Conservation (phyloP, 2,797 vertebrate genomes). For the Mastacembelus armatus region DNA sequence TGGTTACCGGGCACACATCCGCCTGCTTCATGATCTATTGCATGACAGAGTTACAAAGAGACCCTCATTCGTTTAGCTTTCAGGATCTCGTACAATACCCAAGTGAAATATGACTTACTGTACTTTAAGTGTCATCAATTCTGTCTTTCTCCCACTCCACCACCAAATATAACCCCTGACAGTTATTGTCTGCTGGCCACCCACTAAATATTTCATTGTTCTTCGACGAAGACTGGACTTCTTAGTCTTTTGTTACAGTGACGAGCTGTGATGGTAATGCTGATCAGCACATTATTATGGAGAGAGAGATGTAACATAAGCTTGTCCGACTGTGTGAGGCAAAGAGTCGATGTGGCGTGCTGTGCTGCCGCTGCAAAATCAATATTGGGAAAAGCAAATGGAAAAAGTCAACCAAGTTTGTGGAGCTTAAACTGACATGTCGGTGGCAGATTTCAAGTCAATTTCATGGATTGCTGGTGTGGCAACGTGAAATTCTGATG, state of each 20-base stretch:
- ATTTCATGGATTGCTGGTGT: constrained; percentile 78
- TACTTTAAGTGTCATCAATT: constrained; percentile 57
- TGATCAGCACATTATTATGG: constrained; percentile 51
- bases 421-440: constrained; percentile 38
- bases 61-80: constrained; percentile 79
- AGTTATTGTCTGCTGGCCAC: constrained; percentile 55
- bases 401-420: constrained; percentile 51
- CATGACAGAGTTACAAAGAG: constrained; percentile 64
- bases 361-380: constrained; percentile 51
- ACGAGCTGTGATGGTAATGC: constrained; percentile 43
- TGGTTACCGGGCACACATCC: constrained; percentile 72
- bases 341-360: constrained; percentile 39
- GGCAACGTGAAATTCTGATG: constrained; percentile 55
- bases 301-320: constrained; percentile 54
- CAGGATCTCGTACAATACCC: constrained; percentile 65
- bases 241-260: constrained; percentile 47
- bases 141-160: constrained; percentile 52
- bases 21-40: constrained; percentile 76
- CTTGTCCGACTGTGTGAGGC: constrained; percentile 32
- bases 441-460: constrained; percentile 52
- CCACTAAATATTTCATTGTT: constrained; percentile 70
- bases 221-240: constrained; percentile 53
- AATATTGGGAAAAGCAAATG: constrained; percentile 51
- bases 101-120: constrained; percentile 76
- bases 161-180: constrained; percentile 77